These are phyloP conservation scores for Daubentonia madagascariensis DNA, from an alignment of 2,113 vertebrate genomes.

Conservation along the genomic window DNA sequence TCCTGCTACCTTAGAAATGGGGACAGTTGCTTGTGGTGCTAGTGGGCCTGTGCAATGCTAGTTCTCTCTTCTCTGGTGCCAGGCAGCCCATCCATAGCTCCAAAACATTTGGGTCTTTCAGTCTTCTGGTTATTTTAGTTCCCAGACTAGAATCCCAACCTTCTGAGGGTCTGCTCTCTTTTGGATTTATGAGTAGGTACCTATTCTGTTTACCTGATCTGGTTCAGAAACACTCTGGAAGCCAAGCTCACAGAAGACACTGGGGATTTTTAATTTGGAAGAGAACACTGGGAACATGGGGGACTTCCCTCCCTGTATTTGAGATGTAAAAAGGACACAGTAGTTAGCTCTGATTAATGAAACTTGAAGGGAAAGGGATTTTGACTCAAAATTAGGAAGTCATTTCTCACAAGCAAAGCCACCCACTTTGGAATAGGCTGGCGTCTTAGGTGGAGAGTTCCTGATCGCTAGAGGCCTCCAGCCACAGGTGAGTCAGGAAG, in stretches of 20 bases:
- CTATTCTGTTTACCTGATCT: not conserved
- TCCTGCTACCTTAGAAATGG: fast-evolving
- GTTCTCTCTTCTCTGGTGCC: fast-evolving
- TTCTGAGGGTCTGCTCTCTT: not conserved
- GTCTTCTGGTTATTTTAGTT: not conserved
- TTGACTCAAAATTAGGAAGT: not conserved
- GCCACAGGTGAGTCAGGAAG: fast-evolving
- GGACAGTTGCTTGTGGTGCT: fast-evolving
- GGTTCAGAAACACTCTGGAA: not conserved
- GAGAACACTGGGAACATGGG: not conserved
- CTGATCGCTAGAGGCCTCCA: fast-evolving
- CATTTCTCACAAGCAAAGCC: not conserved
- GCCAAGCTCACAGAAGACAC: not conserved
- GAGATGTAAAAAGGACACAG: not conserved
- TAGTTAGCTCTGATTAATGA: fast-evolving
- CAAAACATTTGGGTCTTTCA: fast-evolving
- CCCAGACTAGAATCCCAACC: not conserved
- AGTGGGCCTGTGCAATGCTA: fast-evolving
- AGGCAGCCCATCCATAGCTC: fast-evolving
- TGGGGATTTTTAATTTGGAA: not conserved
- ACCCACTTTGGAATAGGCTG: not conserved
- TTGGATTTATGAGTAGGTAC: not conserved
- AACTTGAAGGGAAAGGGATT: fast-evolving
- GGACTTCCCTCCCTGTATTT: not conserved
- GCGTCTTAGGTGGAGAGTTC: fast-evolving